A percentile compares a stretch with the other conserved stretches of the same genome.
Evolutionary conservation across 2,888 invertebrate genomes (phyloP).

Genomic region (Pyrochroa serraticornis): DNA sequence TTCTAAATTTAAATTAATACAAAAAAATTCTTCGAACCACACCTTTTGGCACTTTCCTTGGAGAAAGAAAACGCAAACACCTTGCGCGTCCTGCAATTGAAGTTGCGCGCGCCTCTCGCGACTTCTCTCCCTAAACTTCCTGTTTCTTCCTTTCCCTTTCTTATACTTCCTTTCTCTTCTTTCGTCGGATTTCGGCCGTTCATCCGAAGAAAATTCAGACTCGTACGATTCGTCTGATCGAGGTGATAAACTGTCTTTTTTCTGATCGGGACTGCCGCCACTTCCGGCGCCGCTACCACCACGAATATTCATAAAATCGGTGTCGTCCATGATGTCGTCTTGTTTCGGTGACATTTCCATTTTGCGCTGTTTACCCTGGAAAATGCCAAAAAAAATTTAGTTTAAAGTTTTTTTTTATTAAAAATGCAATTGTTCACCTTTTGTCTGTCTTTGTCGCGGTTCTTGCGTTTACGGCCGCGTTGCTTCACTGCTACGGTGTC

Average conservation of each 20-base stretch:
- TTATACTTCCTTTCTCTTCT: conserved; percentile 22
- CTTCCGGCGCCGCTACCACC: conserved; percentile 67
- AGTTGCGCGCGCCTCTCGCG: conserved; percentile 50
- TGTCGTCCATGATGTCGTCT: conserved; percentile 70
- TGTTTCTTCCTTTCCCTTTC: conserved; percentile 26
- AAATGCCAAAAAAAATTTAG: conserved; percentile 6
- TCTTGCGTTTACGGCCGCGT: conserved; percentile 65
- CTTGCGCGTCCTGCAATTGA: conserved; percentile 70
- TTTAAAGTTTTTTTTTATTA: not conserved
- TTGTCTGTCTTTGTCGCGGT: conserved; percentile 63
- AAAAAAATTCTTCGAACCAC: conserved; percentile 27
- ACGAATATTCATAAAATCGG: conserved; percentile 79
- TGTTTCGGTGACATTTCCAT: conserved; percentile 52
- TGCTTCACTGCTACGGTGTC: conserved; percentile 46
- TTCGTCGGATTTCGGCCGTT: conserved; percentile 36
- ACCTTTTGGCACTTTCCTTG: conserved; percentile 86
- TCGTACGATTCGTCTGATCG: conserved; percentile 60
- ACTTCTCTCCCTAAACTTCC: conserved; percentile 46
- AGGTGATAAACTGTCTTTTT: conserved; percentile 31
- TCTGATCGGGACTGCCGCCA: conserved; percentile 3
- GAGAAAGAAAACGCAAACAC: conserved; percentile 83
- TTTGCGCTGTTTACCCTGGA: conserved; percentile 62
- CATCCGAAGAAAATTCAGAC: conserved; percentile 62
- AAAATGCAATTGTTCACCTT: conserved; percentile 49
- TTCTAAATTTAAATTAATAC: no score